Evolutionary conservation across 2,888 invertebrate species (phyloP).

Genomic region (Lepas anatifera): DNA sequence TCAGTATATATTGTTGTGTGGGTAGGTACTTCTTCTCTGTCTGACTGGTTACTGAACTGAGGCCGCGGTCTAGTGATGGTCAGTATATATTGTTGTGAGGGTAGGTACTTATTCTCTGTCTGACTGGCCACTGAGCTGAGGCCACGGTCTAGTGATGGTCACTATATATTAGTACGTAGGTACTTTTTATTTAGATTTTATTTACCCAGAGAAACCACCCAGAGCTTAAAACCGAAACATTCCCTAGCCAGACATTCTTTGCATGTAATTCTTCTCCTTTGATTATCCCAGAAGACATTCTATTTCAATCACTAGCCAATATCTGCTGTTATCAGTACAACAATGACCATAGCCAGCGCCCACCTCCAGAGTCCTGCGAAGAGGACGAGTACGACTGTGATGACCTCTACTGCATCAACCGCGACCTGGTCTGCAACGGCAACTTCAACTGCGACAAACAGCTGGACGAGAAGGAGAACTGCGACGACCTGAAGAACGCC

Average conservation of each 20-base stretch:
- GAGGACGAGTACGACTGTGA: conserved; percentile 65
- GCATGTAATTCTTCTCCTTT: too few species aligned
- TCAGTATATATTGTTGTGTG: neutral
- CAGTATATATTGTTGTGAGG: neutral
- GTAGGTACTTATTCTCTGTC: neutral
- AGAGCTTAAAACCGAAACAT: too few species aligned
- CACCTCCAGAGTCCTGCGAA: conserved; percentile 30
- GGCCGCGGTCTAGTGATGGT: neutral
- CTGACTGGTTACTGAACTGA: neutral
- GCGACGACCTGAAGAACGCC: neutral
- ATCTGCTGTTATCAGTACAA: too few species aligned
- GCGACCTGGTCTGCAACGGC: conserved; percentile 53
- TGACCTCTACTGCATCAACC: conserved; percentile 71
- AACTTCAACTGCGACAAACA: conserved; percentile 67
- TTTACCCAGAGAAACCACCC: too few species aligned
- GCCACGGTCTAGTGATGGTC: neutral
- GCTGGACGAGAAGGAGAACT: conserved; percentile 57
- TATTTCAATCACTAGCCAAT: too few species aligned
- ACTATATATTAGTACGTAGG: neutral
- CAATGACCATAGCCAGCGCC: too few species aligned
- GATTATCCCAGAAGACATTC: too few species aligned
- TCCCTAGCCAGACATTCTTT: too few species aligned
- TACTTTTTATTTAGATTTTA: too few species aligned
- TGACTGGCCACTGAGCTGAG: conserved; percentile 4
- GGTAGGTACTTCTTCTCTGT: neutral